Percentiles rank a stretch among this genome's conserved stretches.
Conservation (phyloP, 2,113 vertebrate species). For the Steatornis caripensis region DNA sequence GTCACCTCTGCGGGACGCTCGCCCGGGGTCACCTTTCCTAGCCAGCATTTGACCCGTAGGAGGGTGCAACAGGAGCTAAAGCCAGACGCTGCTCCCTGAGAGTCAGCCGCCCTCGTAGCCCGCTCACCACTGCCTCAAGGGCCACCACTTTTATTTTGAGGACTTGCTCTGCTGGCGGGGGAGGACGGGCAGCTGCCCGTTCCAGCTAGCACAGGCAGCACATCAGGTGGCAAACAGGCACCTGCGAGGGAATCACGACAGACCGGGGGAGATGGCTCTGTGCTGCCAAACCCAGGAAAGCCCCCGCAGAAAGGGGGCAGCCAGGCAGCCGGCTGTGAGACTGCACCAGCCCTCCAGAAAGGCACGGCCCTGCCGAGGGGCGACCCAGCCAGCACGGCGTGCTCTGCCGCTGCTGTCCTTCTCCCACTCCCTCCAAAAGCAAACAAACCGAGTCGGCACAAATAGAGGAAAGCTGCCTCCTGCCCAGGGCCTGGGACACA, state of each 20-base stretch:
- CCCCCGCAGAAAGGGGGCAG: not conserved
- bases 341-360: not conserved
- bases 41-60: rapidly evolving
- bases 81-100: rapidly evolving
- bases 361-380: rapidly evolving
- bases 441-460: not conserved
- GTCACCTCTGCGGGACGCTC: rapidly evolving
- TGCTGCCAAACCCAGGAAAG: not conserved
- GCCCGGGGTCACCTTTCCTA: not conserved
- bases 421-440: not conserved
- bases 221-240: too few species aligned
- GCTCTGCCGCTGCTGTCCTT: too few species aligned
- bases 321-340: too few species aligned
- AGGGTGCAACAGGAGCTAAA: not conserved
- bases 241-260: rapidly evolving
- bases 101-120: not conserved
- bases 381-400: not conserved
- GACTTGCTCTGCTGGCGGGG: rapidly evolving
- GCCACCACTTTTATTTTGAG: not conserved
- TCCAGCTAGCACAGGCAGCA: not conserved
- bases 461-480: not conserved
- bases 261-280: rapidly evolving
- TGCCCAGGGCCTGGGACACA: slow-evolving; percentile 23
- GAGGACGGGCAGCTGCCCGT: not conserved
- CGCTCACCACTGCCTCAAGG: not conserved